Conservation (phyloP, 2,113 vertebrate species). For the Zosterops borbonicus region DNA sequence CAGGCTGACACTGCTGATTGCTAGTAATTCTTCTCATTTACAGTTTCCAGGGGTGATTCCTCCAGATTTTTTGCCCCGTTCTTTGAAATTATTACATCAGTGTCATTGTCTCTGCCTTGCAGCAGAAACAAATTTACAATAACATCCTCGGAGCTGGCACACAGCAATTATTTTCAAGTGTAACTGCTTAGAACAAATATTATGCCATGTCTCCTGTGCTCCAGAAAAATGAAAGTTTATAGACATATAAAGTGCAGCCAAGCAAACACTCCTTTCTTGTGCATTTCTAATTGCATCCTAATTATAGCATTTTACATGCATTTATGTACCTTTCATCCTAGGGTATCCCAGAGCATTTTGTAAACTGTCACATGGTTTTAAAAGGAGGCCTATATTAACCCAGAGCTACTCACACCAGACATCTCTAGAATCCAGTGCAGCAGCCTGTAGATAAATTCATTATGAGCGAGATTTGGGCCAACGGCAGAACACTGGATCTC, state of each 20-base stretch:
- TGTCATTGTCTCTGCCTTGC: neutral
- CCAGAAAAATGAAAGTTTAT: constrained; percentile 17
- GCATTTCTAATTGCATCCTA: constrained; percentile 30
- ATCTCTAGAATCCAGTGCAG: neutral
- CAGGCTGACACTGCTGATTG: neutral
- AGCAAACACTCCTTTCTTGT: constrained; percentile 25
- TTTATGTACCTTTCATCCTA: constrained; percentile 53
- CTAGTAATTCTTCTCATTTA: neutral
- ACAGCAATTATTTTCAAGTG: constrained; percentile 22
- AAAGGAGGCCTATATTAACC: neutral
- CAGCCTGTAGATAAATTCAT: constrained; percentile 16
- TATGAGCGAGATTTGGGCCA: neutral
- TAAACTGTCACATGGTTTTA: neutral
- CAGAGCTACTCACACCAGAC: constrained; percentile 13
- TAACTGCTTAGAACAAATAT: neutral
- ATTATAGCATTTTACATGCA: constrained; percentile 36
- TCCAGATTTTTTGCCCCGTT: neutral
- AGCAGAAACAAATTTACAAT: neutral
- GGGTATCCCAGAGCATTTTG: constrained; percentile 53
- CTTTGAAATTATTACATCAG: neutral
- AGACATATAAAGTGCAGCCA: neutral
- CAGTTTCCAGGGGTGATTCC: neutral
- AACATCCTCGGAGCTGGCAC: neutral
- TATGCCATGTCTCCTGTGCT: neutral
- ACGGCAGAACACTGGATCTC: neutral